Percentiles rank a stretch among this genome's conserved stretches.
These are phyloP conservation scores for Andricus curvator DNA, from an alignment of 2,888 invertebrate species.

Conservation along the genomic window DNA sequence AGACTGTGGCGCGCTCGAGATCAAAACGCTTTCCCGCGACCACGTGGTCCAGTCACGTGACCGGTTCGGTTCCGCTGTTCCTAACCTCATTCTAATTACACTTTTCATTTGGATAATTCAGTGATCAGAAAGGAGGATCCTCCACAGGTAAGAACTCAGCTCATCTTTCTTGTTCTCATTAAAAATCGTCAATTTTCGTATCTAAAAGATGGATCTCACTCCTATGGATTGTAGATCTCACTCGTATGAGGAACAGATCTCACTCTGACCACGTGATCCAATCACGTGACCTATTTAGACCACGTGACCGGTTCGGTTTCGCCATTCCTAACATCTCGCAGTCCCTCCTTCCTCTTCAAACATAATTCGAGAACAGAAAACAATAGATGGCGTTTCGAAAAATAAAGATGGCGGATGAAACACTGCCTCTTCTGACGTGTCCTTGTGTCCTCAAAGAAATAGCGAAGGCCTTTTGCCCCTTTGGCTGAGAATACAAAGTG, in stretches of 20 bases:
- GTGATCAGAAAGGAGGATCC: background rate
- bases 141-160: background rate
- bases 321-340: too few species aligned
- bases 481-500: constrained; percentile 73
- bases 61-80: constrained; percentile 1
- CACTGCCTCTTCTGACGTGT: constrained; percentile 40
- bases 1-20: constrained; percentile 64
- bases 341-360: background rate
- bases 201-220: background rate
- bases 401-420: constrained; percentile 49
- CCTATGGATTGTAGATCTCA: background rate
- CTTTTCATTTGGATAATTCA: background rate
- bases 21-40: constrained; percentile 16
- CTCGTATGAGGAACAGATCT: background rate
- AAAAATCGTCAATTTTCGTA: background rate
- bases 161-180: background rate
- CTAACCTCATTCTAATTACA: background rate
- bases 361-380: background rate
- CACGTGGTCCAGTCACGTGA: constrained; percentile 53
- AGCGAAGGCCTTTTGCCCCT: constrained; percentile 67
- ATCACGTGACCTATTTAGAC: constrained; percentile 45
- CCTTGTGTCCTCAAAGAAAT: constrained; percentile 69
- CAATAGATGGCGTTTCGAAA: constrained; percentile 47
- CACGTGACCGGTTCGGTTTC: too few species aligned
- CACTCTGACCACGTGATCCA: constrained; percentile 45